phyloP scores from a whole-genome alignment of 1,140 invertebrate species.

The Diploscapter pachys region DNA sequence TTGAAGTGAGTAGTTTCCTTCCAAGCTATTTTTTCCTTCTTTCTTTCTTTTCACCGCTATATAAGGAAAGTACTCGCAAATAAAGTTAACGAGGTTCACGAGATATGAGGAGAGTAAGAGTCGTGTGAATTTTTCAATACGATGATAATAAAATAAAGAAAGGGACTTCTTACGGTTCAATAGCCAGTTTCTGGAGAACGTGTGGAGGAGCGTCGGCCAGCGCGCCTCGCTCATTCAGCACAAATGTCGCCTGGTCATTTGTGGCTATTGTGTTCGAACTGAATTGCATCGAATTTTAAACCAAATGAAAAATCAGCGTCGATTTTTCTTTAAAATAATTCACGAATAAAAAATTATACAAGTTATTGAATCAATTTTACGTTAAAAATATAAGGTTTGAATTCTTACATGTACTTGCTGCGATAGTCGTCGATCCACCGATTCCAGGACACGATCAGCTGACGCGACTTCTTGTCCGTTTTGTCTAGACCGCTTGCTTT shows the following conservation, averaged over 20 bases:
- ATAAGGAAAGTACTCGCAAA: no score
- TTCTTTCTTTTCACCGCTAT: no score
- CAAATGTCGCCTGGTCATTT: conserved; percentile 48
- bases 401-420: conserved; percentile 46
- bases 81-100: no score
- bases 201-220: conserved; percentile 54
- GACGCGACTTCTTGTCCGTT: conserved; percentile 47
- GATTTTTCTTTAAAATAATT: no score
- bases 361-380: background rate
- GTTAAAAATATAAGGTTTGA: background rate
- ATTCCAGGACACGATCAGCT: conserved; percentile 44
- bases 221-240: conserved; percentile 21
- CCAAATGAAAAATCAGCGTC: no score
- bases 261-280: conserved; percentile 50
- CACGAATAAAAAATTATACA: conserved; percentile 12
- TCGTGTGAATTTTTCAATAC: no score
- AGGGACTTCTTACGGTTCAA: conserved; percentile 31
- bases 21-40: no score
- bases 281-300: conserved; percentile 11
- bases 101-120: no score
- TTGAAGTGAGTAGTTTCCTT: no score
- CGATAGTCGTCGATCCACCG: conserved; percentile 48
- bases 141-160: background rate
- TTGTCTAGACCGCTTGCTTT: conserved; percentile 47
- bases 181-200: conserved; percentile 44